Base-by-base conservation (phyloP, 2,888 invertebrate genomes). In the Lobophora halterata region DNA sequence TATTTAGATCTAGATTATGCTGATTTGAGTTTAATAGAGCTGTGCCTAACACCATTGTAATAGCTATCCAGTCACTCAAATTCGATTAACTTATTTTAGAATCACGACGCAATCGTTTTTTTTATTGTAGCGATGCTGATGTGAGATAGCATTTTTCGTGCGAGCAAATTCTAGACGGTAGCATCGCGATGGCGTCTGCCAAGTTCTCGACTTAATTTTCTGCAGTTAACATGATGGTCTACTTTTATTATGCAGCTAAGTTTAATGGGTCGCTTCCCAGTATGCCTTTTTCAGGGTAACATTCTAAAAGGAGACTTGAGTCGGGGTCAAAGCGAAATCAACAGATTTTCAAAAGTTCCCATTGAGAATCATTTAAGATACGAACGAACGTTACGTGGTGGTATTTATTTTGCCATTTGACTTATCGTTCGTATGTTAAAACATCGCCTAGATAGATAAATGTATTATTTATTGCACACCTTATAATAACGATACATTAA, bases 71-170 rank as follows among this genome's bases (percentile, higher is more conserved):
- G 19, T 29, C 13, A 29, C 34, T 35, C 31, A 35, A 21, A 30
- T 34, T 25, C 38, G 29, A 27, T 39, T 33, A 50, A 28, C 43
- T 34, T 28, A 30, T 32, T 49, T 61, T 50, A 47, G 49, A 48
- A 51, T 57, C 56, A 64, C 52, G 59, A 49, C 49, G 37, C 18
- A 49, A 58, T 43, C 58, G 52, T 60, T 66, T 61, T 60, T 64
- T 65, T 66, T 60, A 64, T 54, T 48, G 44, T 19, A 51, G 38
- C 46, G 37, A 40, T 45, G 32, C 31, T 24, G 49, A 54, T 48
- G 49, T n/a, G 41, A 51, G 62, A 60, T 61, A 54, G 43, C 42
- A 39, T 46, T 55, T 53, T 55, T 51, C 14, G 20, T 26, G 49
- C 38, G 50, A 40, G 35, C 18, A 52, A 44, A 46, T 52, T 53